Evolutionary conservation across 2,113 vertebrate genomes (phyloP).

Genomic region (Taxidea taxus): DNA sequence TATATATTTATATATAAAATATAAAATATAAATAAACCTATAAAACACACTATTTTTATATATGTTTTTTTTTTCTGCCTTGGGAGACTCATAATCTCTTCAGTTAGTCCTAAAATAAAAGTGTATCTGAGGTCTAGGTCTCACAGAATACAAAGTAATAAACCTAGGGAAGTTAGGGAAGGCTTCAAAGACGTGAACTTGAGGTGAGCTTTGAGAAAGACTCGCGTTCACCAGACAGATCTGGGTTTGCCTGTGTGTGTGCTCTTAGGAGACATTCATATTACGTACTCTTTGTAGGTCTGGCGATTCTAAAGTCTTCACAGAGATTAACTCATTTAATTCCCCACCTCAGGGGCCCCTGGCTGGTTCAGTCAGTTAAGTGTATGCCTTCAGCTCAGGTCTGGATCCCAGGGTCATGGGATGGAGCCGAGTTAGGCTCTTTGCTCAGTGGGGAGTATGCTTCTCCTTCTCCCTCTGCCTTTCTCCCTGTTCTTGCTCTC

Average conservation of each 20-base stretch:
- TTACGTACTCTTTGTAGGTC: background rate
- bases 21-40: too few species aligned
- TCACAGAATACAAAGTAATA: background rate
- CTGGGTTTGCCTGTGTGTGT: background rate
- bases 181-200: background rate
- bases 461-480: background rate
- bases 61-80: background rate
- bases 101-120: background rate
- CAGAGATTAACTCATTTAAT: background rate
- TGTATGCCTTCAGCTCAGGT: too few species aligned
- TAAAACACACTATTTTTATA: too few species aligned
- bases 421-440: background rate
- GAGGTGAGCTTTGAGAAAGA: background rate
- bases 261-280: background rate
- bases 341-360: background rate
- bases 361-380: background rate
- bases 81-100: background rate
- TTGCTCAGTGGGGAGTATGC: background rate
- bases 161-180: background rate
- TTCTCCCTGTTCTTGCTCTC: background rate
- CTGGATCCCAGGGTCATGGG: background rate
- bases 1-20: too few species aligned
- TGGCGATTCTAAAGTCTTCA: background rate
- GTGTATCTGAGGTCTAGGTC: background rate
- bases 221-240: background rate